Percentiles rank a stretch among this genome's conserved stretches.
phyloP scores from a whole-genome alignment of 2,113 vertebrate genomes.

The Carassius auratus region DNA sequence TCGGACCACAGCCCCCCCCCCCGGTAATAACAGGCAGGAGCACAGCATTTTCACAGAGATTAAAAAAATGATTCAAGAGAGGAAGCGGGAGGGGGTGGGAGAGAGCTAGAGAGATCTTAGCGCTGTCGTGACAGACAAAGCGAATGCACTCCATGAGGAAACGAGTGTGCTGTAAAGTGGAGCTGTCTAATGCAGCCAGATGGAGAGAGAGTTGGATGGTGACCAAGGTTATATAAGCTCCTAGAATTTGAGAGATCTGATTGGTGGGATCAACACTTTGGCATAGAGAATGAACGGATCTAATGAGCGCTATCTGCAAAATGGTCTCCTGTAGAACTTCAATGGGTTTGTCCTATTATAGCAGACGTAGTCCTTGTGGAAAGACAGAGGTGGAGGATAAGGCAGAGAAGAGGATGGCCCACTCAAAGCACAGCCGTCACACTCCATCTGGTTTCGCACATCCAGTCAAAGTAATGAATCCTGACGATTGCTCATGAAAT shows the following conservation, averaged over 20 bases:
- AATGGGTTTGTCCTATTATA: slow-evolving; percentile 35
- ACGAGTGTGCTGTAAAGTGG: slow-evolving; percentile 61
- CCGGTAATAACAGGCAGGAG: slow-evolving; percentile 29
- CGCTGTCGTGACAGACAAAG: slow-evolving; percentile 52
- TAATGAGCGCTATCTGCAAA: slow-evolving; percentile 48
- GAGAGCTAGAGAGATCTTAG: slow-evolving; percentile 55
- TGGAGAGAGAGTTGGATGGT: slow-evolving; percentile 59
- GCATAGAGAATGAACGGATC: slow-evolving; percentile 34
- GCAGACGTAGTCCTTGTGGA: slow-evolving; percentile 8
- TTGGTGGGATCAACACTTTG: slow-evolving; percentile 49
- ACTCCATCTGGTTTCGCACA: slow-evolving; percentile 19
- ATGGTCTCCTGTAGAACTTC: slow-evolving; percentile 46
- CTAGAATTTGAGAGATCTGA: slow-evolving; percentile 49
- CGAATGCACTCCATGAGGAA: slow-evolving; percentile 51
- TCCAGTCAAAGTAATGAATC: slow-evolving; percentile 8
- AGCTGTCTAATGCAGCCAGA: slow-evolving; percentile 69
- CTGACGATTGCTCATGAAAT: neutral
- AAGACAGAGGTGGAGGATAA: neutral
- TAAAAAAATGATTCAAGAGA: slow-evolving; percentile 32
- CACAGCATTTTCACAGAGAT: slow-evolving; percentile 27
- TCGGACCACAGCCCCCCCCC: slow-evolving; percentile 22
- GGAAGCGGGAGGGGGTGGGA: slow-evolving; percentile 9
- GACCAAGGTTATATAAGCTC: slow-evolving; percentile 55
- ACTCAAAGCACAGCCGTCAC: neutral
- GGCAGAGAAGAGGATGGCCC: neutral